Evolutionary conservation across 2,113 vertebrate genomes (phyloP).

Genomic region (Ovis canadensis): DNA sequence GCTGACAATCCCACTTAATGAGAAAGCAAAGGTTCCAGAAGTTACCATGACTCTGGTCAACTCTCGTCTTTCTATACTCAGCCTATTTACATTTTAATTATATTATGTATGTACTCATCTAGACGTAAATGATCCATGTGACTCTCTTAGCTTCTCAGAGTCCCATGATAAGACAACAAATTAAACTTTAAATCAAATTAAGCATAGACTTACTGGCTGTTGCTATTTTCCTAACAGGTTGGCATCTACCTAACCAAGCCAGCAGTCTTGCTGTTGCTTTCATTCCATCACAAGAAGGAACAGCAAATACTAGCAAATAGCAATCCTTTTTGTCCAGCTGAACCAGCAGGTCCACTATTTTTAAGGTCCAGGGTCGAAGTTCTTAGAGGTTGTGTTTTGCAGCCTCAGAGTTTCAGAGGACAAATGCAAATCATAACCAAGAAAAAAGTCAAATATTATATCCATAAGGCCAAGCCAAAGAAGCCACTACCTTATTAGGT

Average conservation of each 20-base stretch:
- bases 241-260: background rate
- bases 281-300: background rate
- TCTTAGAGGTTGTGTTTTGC: background rate
- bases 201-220: background rate
- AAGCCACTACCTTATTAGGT: background rate
- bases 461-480: background rate
- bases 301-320: background rate
- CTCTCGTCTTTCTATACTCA: background rate
- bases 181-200: background rate
- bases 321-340: background rate
- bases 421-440: background rate
- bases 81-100: background rate
- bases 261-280: background rate
- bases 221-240: background rate
- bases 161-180: background rate
- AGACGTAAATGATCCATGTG: background rate
- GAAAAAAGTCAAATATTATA: background rate
- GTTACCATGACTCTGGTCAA: rapidly evolving
- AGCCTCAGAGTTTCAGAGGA: background rate
- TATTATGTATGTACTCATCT: background rate
- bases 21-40: background rate
- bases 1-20: background rate
- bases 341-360: background rate
- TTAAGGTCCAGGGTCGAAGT: background rate
- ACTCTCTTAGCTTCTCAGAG: background rate